Base-by-base conservation (phyloP, 23 tunicate genomes). In the Oikopleura albicans region DNA sequence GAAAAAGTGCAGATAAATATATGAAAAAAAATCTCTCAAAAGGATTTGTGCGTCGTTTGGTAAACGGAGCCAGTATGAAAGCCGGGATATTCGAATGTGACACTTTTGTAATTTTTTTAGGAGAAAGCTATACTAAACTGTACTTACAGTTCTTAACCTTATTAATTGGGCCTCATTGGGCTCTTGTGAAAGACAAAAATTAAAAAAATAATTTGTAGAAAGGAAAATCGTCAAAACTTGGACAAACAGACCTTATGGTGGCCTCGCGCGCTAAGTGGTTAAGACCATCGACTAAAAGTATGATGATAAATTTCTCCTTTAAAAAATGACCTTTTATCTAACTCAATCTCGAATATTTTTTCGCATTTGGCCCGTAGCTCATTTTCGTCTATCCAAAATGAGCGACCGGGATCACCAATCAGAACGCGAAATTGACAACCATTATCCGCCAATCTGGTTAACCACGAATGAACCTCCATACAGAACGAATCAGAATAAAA, bases 21-120 rank as follows among this genome's bases (percentile, higher is more conserved):
- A 12, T 49, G 63, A 12, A 22, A 49, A 49, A 49, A 49, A 49
- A 49, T 49, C 63, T 49, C 63, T 22, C 12, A 49, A 49, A 49
- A 49, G 22, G 63, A 12, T 49, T 49, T 27, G 37, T 71, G 79
- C 33, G 79, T 29, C 37, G 31, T 4, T 29, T 71, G 37, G 37
- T 71, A 71, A 71, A 71, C 79, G 31, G 79, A 2, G 28, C 79
- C 79, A 16, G 79, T 71, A 29, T 71, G 79, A 71, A 71, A 71
- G 37, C 79, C 79, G 31, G 79, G 79, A 31, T 71, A 71, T 71
- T 71, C 79, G 12, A 22, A 12, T 49, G 12, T n/a, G n/a, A n/a
- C n/a, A n/a, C n/a, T n/a, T n/a, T n/a, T n/a, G n/a, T n/a, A n/a
- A n/a, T n/a, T n/a, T n/a, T n/a, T n/a, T n/a, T n/a, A n/a, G n/a